These are phyloP conservation scores for Helicoverpa zea DNA, from an alignment of 1,140 invertebrate genomes.

Conservation along the genomic window DNA sequence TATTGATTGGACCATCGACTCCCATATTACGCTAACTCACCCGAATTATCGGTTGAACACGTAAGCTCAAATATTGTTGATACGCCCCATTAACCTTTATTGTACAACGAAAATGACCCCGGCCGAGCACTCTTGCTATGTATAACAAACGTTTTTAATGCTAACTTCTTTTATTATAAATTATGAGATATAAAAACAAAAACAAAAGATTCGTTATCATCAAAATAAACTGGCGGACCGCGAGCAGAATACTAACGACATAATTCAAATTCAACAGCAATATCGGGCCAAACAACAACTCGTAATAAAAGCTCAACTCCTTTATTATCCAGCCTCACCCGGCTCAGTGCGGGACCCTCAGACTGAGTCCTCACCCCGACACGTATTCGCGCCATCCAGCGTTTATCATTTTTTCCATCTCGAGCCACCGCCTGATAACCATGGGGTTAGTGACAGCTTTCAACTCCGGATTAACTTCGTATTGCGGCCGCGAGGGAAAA, in stretches of 20 bases:
- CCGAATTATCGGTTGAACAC: slow-evolving; percentile 24
- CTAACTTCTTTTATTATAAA: slow-evolving; percentile 27
- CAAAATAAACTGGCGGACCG: slow-evolving; percentile 37
- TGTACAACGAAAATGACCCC: neutral
- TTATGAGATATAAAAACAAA: slow-evolving; percentile 38
- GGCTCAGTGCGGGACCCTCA: slow-evolving; percentile 15
- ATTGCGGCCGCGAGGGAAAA: slow-evolving; percentile 62
- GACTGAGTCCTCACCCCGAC: slow-evolving; percentile 30
- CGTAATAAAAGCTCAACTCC: slow-evolving; percentile 49
- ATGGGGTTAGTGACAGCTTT: slow-evolving; percentile 72
- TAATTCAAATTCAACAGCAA: slow-evolving; percentile 50
- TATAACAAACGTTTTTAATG: slow-evolving; percentile 6
- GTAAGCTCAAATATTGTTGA: slow-evolving; percentile 18
- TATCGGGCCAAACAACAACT: slow-evolving; percentile 48
- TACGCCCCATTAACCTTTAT: slow-evolving; percentile 23
- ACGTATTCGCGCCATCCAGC: slow-evolving; percentile 41
- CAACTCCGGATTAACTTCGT: slow-evolving; percentile 72
- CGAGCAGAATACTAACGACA: slow-evolving; percentile 42
- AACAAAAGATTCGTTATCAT: slow-evolving; percentile 43
- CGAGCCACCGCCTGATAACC: slow-evolving; percentile 53
- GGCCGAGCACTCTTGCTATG: neutral
- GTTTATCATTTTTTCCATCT: slow-evolving; percentile 51
- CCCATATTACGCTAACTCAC: slow-evolving; percentile 41
- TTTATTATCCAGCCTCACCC: slow-evolving; percentile 25
- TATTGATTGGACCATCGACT: slow-evolving; percentile 59